Conservation (phyloP, 2,797 vertebrate species). For the Acanthurus lineatus region DNA sequence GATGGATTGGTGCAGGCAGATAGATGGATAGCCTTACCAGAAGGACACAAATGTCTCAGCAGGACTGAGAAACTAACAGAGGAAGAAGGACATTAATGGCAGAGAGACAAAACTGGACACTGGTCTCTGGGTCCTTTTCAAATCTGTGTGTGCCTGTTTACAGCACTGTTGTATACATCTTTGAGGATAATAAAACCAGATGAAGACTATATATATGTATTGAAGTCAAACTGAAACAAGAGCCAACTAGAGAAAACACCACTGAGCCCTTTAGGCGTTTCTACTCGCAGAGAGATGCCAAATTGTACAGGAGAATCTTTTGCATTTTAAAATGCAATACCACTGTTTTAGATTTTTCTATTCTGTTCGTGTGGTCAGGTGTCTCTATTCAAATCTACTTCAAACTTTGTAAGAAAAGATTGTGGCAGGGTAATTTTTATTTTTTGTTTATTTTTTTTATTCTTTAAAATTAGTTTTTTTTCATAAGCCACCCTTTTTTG, state of each 20-base stretch:
- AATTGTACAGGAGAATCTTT: conserved; percentile 92
- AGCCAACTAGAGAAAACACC: conserved; percentile 77
- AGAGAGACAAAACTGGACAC: conserved; percentile 30
- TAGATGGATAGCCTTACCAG: conserved; percentile 71
- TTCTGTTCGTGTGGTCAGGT: conserved; percentile 96
- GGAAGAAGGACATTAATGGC: conserved; percentile 65
- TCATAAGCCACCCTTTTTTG: background rate
- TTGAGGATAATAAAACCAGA: conserved; percentile 61
- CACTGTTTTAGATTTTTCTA: conserved; percentile 99
- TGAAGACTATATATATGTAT: conserved; percentile 36
- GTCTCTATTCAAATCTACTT: conserved; percentile 89
- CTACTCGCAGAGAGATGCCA: conserved; percentile 93
- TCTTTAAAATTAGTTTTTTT: conserved; percentile 9
- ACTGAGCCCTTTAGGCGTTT: conserved; percentile 97
- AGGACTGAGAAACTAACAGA: conserved; percentile 94
- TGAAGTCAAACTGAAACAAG: conserved; percentile 17
- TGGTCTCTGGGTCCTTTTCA: conserved; percentile 76
- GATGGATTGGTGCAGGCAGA: conserved; percentile 44
- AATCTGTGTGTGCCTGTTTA: conserved; percentile 99
- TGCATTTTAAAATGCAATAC: conserved; percentile 98
- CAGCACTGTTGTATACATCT: conserved; percentile 94
- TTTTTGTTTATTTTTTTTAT: conserved; percentile 39
- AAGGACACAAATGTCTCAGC: conserved; percentile 93
- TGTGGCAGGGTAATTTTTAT: conserved; percentile 88
- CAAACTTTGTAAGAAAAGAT: conserved; percentile 92